phyloP scores from a whole-genome alignment of 2,888 invertebrate genomes.

The Brachypterus glaber region DNA sequence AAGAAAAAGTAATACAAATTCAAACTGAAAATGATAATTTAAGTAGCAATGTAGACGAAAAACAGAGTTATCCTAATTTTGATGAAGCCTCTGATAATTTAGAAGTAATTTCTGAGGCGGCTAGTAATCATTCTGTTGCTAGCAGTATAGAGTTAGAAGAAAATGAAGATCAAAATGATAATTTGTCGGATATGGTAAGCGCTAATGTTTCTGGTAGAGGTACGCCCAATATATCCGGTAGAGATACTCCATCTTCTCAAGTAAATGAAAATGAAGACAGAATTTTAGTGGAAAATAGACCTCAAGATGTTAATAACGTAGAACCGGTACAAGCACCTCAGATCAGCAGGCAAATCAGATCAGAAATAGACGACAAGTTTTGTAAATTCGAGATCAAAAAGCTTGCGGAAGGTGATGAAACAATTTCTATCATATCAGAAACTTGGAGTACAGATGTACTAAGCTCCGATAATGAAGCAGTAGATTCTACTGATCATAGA shows the following conservation, averaged over 20 bases:
- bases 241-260: constrained; percentile 94
- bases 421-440: constrained; percentile 93
- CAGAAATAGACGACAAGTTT: constrained; percentile 96
- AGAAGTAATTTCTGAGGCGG: constrained; percentile 91
- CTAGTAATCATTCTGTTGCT: constrained; percentile 90
- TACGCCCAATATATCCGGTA: constrained; percentile 90
- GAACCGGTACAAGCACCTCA: constrained; percentile 33
- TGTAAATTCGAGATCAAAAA: constrained; percentile 95
- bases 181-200: constrained; percentile 94
- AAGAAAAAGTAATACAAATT: constrained; percentile 52
- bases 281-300: constrained; percentile 29
- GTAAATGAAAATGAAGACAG: constrained; percentile 49
- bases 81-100: constrained; percentile 91
- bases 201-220: constrained; percentile 92
- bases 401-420: constrained; percentile 73
- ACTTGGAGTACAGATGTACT: constrained; percentile 98
- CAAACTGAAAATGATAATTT: constrained; percentile 36
- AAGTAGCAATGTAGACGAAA: constrained; percentile 21
- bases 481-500: constrained; percentile 57
- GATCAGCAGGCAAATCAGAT: constrained; percentile 69
- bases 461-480: constrained; percentile 91
- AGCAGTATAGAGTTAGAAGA: constrained; percentile 81
- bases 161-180: constrained; percentile 83
- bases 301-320: constrained; percentile 19
- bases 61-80: constrained; percentile 61